phyloP scores from a whole-genome alignment of 2,113 vertebrate species.

The Sinocyclocheilus grahami region DNA sequence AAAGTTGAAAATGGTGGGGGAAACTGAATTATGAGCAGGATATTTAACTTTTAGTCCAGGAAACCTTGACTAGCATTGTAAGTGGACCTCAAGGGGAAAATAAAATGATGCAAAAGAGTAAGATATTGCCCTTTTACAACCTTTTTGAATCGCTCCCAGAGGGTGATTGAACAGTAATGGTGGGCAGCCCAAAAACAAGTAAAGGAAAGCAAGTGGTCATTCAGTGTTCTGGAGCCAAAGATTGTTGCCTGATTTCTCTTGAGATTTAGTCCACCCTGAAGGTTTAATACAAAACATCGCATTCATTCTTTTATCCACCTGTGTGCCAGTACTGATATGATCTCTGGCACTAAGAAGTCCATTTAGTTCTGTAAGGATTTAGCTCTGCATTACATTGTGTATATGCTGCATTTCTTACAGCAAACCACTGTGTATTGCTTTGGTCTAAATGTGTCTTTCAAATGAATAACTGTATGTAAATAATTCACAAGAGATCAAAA shows the following conservation, averaged over 20 bases:
- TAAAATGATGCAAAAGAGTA: neutral
- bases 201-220: neutral
- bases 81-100: neutral
- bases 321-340: neutral
- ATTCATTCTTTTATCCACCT: neutral
- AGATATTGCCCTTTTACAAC: neutral
- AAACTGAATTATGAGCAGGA: neutral
- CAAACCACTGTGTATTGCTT: neutral
- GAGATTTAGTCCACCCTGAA: neutral
- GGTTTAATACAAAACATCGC: neutral
- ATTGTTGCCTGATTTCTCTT: neutral
- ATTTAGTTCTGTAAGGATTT: neutral
- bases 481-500: neutral
- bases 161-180: neutral
- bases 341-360: neutral
- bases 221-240: neutral
- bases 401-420: neutral
- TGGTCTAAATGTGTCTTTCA: neutral
- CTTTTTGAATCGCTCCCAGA: neutral
- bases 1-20: neutral
- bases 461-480: neutral
- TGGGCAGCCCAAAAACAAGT: neutral
- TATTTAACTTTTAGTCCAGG: neutral
- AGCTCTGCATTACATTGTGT: neutral
- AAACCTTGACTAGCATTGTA: conserved; percentile 8